Evolutionary conservation across 1,140 invertebrate species (phyloP), one percentile per base, ranked within the genome.

Genomic region (Heliconius eleuchia): DNA sequence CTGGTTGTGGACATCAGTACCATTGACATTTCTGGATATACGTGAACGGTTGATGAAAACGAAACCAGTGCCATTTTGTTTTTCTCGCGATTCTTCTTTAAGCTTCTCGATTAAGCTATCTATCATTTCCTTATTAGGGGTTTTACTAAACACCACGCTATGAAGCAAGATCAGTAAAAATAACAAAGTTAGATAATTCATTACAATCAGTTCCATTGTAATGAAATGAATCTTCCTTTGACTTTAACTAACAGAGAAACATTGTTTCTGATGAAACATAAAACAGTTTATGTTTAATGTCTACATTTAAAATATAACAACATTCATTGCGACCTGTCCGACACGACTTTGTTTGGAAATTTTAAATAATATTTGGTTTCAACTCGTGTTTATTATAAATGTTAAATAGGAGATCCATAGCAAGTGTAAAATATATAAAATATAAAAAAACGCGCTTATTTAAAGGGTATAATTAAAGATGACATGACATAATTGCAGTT

Each of bases 201-300:
- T 79, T 74, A 84, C 46, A 72, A 85, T 71, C 52, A 78, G 34
- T 80, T 83, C 87, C 88, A 90, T 89, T 74, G 80, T 86, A 80
- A 77, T 74, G 82, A 83, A 76, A 76, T 77, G 79, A 52, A 27
- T 34, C 74, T 66, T 74, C 60, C 71, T 76, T 74, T 27, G 77
- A 70, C 72, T 23, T 46, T 74, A 76, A 88, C 84, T 87, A 86
- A 81, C 50, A 37, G 66, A 34, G 70, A 77, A 23, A 60, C 73
- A 80, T 85, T 89, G 85, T 84, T 80, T 81, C 77, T 85, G 73
- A 78, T 75, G 81, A 75, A 89, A 92, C 82, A 87, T 88, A 91
- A 91, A 66, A 88, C 86, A 87, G 77, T 73, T 93, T 92, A 87
- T 80, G 85, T 60, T 85, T 87, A 85, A 83, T 86, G 80, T 87